Conservation (phyloP, 2,113 vertebrate genomes). For the Synchiropus splendidus region DNA sequence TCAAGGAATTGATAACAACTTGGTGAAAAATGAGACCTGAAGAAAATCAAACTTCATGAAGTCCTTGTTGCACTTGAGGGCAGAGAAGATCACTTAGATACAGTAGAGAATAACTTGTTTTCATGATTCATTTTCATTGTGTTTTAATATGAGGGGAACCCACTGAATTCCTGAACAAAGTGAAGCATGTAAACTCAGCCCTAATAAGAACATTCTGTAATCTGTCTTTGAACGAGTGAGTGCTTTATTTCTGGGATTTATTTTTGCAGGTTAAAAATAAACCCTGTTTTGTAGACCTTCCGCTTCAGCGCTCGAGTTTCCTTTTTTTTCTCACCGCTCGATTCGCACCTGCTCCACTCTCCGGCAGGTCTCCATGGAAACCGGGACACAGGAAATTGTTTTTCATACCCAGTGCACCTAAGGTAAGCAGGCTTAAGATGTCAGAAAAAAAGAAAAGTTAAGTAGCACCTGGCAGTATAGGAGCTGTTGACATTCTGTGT, state of each 20-base stretch:
- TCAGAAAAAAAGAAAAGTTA: conserved; percentile 5
- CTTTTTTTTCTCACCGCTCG: conserved; percentile 6
- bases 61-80: too few species aligned
- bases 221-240: too few species aligned
- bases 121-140: too few species aligned
- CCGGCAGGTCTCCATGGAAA: conserved; percentile 50
- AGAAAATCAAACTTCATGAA: too few species aligned
- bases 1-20: too few species aligned
- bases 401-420: conserved; percentile 30
- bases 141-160: too few species aligned
- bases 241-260: conserved; percentile 18
- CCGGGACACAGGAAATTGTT: conserved; percentile 41
- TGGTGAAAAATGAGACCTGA: too few species aligned
- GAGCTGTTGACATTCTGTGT: conserved; percentile 17
- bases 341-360: conserved; percentile 23
- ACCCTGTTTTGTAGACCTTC: conserved; percentile 3
- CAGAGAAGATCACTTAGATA: too few species aligned
- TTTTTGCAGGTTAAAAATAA: conserved; percentile 9
- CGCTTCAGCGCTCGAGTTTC: not conserved
- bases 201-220: too few species aligned
- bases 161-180: too few species aligned
- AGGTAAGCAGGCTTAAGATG: conserved; percentile 34
- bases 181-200: too few species aligned
- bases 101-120: too few species aligned
- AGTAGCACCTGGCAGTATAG: conserved; percentile 12